Conservation (phyloP, 2,797 vertebrate genomes). For the Manis crassicaudata region DNA sequence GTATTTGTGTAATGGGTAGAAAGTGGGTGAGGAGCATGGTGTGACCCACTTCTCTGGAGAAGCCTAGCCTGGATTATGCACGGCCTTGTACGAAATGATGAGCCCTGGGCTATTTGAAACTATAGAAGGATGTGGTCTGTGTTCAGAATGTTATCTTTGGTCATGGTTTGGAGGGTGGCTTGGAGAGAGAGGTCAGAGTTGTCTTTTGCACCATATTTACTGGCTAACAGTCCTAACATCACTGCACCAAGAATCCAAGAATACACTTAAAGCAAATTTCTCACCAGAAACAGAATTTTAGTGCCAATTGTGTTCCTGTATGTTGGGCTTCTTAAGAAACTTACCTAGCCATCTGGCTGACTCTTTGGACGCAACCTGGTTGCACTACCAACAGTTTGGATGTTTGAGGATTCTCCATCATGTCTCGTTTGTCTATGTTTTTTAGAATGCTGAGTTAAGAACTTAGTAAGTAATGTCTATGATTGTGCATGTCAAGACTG, state of each 20-base stretch:
- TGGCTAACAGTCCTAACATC: not conserved
- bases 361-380: not conserved
- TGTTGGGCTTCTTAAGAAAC: not conserved
- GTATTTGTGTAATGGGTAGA: not conserved
- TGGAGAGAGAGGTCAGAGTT: not conserved
- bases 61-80: not conserved
- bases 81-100: not conserved
- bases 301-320: not conserved
- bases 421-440: not conserved
- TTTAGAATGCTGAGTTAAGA: not conserved
- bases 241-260: not conserved
- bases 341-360: not conserved
- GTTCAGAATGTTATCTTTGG: not conserved
- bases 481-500: not conserved
- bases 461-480: not conserved
- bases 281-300: not conserved
- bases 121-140: not conserved
- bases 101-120: not conserved
- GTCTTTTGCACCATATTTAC: not conserved
- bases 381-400: not conserved
- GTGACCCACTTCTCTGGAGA: not conserved
- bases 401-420: not conserved
- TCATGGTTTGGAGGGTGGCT: not conserved
- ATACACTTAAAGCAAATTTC: not conserved
- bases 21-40: not conserved